Evolutionary conservation across 2,113 vertebrate species (phyloP), one percentile per base, ranked within the genome.

Genomic region (Uria lomvia): DNA sequence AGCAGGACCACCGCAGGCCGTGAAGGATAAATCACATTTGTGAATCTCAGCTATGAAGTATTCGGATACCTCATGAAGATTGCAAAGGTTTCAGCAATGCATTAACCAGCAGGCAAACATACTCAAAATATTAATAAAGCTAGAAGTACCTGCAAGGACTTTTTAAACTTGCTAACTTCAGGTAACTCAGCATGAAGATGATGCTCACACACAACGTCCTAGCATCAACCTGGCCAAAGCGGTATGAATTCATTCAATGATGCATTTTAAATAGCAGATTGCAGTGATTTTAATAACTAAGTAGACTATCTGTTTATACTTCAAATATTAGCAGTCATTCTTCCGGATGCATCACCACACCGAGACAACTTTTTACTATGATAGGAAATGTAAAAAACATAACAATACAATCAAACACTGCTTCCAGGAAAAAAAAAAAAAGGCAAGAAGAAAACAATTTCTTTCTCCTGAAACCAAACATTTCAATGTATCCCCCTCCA

Each of bases 201-300:
- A 21, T 52, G 42, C 16, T 79, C 10, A 10, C 5, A 20, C 7
- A 6, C 24, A 68, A 72, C 16, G 12, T 76, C 10, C 26, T 16
- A 6, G 30, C 7, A 2, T 13, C 36, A 70, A 23, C 9, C 13
- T 15, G 55, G 20, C 3, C 27, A 7, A 2, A 15, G 71, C 19
- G 45, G 5, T 3, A 23, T 5, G 22, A 23, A 52, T n/a, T 23
- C 18, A 12, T 42, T 1, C 0, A n/a, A 52, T 3, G 7, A 6
- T 24, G 4, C 8, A 11, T 34, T 77, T 36, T 8, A 58, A 43
- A n/a, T 1, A 72, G 23, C 14, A 40, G 63, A 32, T 7, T 15
- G 19, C 17, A 76, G 26, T 7, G 19, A 36, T 53, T 82, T 65
- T 30, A 40, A 1, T 52, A 85, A 60, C 14, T 17, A 34, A 10